These are phyloP conservation scores for Diaphora mendica DNA, from an alignment of 2,888 invertebrate species.

Conservation along the genomic window DNA sequence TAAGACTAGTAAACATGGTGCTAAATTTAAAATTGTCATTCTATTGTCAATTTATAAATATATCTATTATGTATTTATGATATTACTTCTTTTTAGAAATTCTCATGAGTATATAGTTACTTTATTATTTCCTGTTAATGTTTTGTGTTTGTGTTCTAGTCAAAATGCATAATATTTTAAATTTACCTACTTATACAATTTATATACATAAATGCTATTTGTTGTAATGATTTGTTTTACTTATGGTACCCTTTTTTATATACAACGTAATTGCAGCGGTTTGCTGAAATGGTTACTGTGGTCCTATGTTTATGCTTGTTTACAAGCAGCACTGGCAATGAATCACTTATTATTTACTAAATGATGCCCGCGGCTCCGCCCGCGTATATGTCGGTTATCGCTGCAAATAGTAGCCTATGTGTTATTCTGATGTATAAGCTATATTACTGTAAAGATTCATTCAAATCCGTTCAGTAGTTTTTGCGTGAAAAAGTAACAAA, in stretches of 20 bases:
- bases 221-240: slow-evolving; percentile 15
- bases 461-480: too few relatives aligned
- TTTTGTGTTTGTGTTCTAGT: slow-evolving; percentile 57
- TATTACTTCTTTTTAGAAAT: slow-evolving; percentile 5
- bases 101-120: slow-evolving; percentile 1
- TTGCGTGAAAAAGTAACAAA: too few relatives aligned
- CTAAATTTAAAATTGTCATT: slow-evolving; percentile 15
- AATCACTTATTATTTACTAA: background rate
- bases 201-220: slow-evolving; percentile 17
- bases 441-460: too few relatives aligned
- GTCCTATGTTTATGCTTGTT: background rate
- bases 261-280: background rate
- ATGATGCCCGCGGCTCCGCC: too few relatives aligned
- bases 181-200: slow-evolving; percentile 13
- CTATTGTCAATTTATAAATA: background rate
- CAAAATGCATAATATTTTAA: slow-evolving; percentile 42
- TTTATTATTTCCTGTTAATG: slow-evolving; percentile 13
- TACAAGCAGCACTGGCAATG: background rate
- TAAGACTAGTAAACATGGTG: slow-evolving; percentile 9
- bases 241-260: background rate
- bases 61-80: slow-evolving; percentile 1
- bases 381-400: too few relatives aligned
- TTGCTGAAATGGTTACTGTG: background rate
- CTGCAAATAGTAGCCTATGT: too few relatives aligned
- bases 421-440: too few relatives aligned